Conservation (phyloP, 2,888 invertebrate species). For the Chloroclysta siterata region DNA sequence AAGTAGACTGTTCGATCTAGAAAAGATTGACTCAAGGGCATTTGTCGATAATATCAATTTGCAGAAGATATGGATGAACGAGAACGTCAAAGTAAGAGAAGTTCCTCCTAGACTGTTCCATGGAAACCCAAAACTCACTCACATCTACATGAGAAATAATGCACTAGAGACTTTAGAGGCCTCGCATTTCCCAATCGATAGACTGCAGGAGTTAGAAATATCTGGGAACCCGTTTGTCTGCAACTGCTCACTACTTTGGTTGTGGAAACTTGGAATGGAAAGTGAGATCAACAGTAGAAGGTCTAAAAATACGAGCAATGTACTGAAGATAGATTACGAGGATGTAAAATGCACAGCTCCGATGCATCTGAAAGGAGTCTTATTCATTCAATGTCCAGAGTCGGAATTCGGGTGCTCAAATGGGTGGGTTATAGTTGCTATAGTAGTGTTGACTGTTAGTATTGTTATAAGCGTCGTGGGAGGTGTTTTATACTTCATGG, state of each 20-base stretch:
- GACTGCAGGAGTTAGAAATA: slow-evolving; percentile 89
- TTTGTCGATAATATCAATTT: slow-evolving; percentile 94
- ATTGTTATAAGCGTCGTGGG: slow-evolving; percentile 82
- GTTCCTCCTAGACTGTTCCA: slow-evolving; percentile 94
- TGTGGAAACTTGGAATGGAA: slow-evolving; percentile 88
- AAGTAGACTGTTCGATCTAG: slow-evolving; percentile 87
- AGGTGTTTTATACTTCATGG: slow-evolving; percentile 80
- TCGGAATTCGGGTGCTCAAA: slow-evolving; percentile 87
- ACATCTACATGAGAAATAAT: slow-evolving; percentile 91
- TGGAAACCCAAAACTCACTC: slow-evolving; percentile 91
- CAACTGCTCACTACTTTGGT: slow-evolving; percentile 94
- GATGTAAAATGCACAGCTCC: slow-evolving; percentile 86
- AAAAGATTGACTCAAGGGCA: slow-evolving; percentile 90
- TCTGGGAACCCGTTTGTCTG: slow-evolving; percentile 94
- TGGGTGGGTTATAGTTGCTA: slow-evolving; percentile 85
- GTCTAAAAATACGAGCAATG: slow-evolving; percentile 66
- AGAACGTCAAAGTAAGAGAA: slow-evolving; percentile 89
- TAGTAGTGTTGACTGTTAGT: slow-evolving; percentile 81
- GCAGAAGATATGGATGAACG: slow-evolving; percentile 91
- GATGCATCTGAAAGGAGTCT: slow-evolving; percentile 79
- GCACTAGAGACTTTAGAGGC: slow-evolving; percentile 90
- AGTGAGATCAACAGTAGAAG: slow-evolving; percentile 71
- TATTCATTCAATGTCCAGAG: slow-evolving; percentile 85
- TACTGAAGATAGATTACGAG: slow-evolving; percentile 83
- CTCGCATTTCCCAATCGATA: slow-evolving; percentile 92